phyloP scores from a whole-genome alignment of 2,888 invertebrate genomes.

The Creontiades dilutus region DNA sequence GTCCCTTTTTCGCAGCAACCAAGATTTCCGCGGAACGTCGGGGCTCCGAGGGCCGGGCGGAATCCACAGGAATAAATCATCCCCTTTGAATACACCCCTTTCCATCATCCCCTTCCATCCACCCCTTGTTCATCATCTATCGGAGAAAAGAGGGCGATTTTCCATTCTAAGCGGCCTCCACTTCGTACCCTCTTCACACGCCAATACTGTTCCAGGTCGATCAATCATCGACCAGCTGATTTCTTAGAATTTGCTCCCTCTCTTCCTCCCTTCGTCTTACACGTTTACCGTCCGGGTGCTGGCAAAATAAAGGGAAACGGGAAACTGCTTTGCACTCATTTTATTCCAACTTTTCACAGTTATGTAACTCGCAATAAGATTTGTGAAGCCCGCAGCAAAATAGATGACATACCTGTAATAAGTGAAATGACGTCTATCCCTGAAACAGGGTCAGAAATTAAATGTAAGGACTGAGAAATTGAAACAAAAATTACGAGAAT shows the following conservation, averaged over 20 bases:
- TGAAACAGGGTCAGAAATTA: too few relatives aligned
- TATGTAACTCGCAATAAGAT: background rate
- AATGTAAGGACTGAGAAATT: too few relatives aligned
- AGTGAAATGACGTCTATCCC: too few relatives aligned
- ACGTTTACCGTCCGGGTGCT: background rate
- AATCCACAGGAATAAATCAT: slow-evolving; percentile 20
- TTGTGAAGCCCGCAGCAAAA: too few relatives aligned
- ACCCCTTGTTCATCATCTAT: background rate
- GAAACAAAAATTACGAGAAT: too few relatives aligned
- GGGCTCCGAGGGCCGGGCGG: background rate
- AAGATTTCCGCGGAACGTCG: background rate
- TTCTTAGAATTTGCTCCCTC: slow-evolving; percentile 4
- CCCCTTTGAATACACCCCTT: background rate
- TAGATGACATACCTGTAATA: too few relatives aligned
- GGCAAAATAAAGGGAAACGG: background rate
- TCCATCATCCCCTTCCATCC: background rate
- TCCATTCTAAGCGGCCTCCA: slow-evolving; percentile 10
- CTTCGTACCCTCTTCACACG: slow-evolving; percentile 20
- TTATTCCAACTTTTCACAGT: background rate
- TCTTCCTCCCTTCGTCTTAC: background rate
- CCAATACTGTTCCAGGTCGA: slow-evolving; percentile 20
- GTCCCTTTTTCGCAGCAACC: background rate
- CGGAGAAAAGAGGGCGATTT: slow-evolving; percentile 25
- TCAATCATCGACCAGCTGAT: slow-evolving; percentile 13
- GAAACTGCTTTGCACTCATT: background rate